Conservation (phyloP, 2,797 vertebrate genomes). For the Morus bassanus region DNA sequence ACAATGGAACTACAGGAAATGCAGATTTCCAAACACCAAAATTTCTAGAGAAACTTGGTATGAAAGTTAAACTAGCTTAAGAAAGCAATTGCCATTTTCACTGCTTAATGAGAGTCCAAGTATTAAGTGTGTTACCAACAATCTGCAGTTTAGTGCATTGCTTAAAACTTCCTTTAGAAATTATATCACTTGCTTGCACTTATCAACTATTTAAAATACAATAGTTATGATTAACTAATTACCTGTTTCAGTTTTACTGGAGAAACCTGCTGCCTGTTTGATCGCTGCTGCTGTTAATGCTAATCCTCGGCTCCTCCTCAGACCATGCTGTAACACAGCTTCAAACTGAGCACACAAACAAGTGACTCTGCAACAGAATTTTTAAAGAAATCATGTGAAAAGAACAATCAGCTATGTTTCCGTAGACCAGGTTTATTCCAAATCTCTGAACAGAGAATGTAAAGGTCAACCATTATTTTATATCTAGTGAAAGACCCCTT, state of each 20-base stretch:
- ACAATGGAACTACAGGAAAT: not conserved
- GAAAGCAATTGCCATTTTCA: not conserved
- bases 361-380: conserved; percentile 86
- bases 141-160: not conserved
- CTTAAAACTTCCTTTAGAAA: not conserved
- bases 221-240: not conserved
- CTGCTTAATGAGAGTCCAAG: not conserved
- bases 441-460: not conserved
- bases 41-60: not conserved
- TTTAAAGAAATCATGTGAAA: not conserved
- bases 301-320: conserved; percentile 90
- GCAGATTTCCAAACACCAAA: not conserved
- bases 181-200: not conserved
- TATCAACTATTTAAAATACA: not conserved
- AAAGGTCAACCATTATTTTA: not conserved
- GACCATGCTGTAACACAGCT: conserved; percentile 92
- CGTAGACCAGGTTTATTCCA: not conserved
- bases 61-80: not conserved
- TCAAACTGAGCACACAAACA: conserved; percentile 98
- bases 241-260: conserved; percentile 93
- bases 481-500: not conserved
- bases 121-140: not conserved
- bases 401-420: not conserved
- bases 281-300: conserved; percentile 94
- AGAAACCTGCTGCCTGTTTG: conserved; percentile 93